phyloP scores from a whole-genome alignment of 2,113 vertebrate species.

The Bubo bubo region DNA sequence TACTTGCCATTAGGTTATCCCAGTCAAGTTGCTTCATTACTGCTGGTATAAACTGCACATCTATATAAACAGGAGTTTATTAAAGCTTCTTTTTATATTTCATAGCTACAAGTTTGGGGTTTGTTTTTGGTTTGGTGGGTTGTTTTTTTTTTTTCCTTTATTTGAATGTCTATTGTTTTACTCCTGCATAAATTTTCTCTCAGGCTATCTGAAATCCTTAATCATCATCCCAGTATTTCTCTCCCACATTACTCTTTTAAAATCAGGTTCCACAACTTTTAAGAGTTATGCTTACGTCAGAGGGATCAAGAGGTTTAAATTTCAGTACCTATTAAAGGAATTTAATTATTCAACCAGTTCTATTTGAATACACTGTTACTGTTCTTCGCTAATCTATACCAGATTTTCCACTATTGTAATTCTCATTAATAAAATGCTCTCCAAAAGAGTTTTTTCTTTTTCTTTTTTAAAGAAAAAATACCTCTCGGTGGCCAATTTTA shows the following conservation, averaged over 20 bases:
- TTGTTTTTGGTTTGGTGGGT: not conserved
- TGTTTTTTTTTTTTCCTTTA: not conserved
- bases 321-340: slow-evolving; percentile 20
- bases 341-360: slow-evolving; percentile 27
- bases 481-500: not conserved
- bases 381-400: not conserved
- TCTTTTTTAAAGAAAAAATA: not conserved
- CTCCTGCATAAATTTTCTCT: not conserved
- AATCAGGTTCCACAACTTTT: slow-evolving; percentile 23
- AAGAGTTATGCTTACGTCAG: slow-evolving; percentile 36
- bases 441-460: not conserved
- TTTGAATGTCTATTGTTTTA: not conserved
- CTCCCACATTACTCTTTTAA: not conserved
- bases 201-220: slow-evolving; percentile 2
- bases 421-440: slow-evolving; percentile 39
- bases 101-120: not conserved
- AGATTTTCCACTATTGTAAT: slow-evolving; percentile 39
- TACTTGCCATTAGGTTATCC: not conserved
- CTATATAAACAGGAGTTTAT: not conserved
- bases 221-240: not conserved
- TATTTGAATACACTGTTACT: not conserved
- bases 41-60: not conserved
- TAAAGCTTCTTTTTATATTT: not conserved
- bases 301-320: not conserved
- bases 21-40: not conserved